phyloP scores from a whole-genome alignment of 2,113 vertebrate genomes.

The Microcebus murinus region DNA sequence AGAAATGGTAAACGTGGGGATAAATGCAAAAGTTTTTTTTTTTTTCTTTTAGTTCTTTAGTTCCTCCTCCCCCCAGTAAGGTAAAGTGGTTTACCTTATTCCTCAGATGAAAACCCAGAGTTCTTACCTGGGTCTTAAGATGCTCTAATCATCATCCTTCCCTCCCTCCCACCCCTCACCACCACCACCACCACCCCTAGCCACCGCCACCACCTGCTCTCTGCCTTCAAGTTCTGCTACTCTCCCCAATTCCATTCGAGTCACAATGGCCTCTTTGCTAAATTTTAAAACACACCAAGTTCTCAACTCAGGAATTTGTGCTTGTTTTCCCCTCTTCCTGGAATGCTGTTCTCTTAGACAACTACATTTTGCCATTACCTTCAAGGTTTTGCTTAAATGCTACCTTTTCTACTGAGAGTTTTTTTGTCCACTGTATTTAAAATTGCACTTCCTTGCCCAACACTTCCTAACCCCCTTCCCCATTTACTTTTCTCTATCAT shows the following conservation, averaged over 20 bases:
- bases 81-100: neutral
- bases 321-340: neutral
- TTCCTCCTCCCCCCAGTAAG: neutral
- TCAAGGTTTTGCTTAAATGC: neutral
- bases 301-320: neutral
- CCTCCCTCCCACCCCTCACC: too few species aligned
- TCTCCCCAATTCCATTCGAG: neutral
- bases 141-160: neutral
- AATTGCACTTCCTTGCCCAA: neutral
- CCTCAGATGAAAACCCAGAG: neutral
- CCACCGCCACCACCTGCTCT: neutral
- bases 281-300: neutral
- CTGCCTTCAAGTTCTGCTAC: neutral
- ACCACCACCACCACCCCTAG: neutral
- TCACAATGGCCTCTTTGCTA: neutral
- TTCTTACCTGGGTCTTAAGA: neutral
- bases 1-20: neutral
- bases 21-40: neutral
- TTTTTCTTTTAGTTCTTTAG: neutral
- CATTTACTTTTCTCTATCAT: neutral
- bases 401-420: neutral
- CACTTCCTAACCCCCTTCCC: neutral
- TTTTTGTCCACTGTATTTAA: neutral
- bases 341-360: neutral
- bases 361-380: neutral